Conservation (phyloP, 2,797 vertebrate genomes). For the Pteronotus mesoamericanus region DNA sequence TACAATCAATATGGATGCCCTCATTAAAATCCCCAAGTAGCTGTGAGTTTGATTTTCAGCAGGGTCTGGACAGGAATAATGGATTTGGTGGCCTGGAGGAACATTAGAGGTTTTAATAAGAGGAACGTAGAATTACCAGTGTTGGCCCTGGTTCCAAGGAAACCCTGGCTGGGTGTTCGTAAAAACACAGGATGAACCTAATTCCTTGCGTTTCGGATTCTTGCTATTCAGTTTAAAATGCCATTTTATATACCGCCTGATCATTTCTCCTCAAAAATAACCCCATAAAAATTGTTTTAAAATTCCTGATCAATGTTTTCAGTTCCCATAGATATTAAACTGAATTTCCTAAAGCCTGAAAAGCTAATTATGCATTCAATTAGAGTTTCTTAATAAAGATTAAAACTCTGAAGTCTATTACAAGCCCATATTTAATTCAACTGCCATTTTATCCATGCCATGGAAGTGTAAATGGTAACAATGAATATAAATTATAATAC, state of each 20-base stretch:
- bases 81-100: slow-evolving; percentile 55
- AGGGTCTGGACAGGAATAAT: slow-evolving; percentile 57
- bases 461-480: slow-evolving; percentile 87
- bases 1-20: slow-evolving; percentile 59
- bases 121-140: slow-evolving; percentile 50
- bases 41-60: slow-evolving; percentile 52
- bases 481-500: slow-evolving; percentile 91
- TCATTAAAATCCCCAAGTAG: slow-evolving; percentile 70
- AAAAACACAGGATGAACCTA: slow-evolving; percentile 35
- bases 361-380: slow-evolving; percentile 90
- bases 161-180: background rate
- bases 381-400: slow-evolving; percentile 89
- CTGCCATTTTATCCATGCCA: slow-evolving; percentile 88
- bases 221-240: slow-evolving; percentile 61
- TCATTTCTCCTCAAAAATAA: slow-evolving; percentile 79
- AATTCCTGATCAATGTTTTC: slow-evolving; percentile 83
- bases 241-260: slow-evolving; percentile 65
- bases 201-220: background rate
- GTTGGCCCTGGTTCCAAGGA: slow-evolving; percentile 10
- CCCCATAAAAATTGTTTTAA: slow-evolving; percentile 76
- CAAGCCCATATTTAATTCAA: slow-evolving; percentile 89
- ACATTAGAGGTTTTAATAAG: slow-evolving; percentile 69
- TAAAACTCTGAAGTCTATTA: slow-evolving; percentile 89
- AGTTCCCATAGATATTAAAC: slow-evolving; percentile 85
- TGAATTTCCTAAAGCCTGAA: slow-evolving; percentile 86